Conservation (phyloP, 2,113 vertebrate genomes). For the Lampris megalopsis region DNA sequence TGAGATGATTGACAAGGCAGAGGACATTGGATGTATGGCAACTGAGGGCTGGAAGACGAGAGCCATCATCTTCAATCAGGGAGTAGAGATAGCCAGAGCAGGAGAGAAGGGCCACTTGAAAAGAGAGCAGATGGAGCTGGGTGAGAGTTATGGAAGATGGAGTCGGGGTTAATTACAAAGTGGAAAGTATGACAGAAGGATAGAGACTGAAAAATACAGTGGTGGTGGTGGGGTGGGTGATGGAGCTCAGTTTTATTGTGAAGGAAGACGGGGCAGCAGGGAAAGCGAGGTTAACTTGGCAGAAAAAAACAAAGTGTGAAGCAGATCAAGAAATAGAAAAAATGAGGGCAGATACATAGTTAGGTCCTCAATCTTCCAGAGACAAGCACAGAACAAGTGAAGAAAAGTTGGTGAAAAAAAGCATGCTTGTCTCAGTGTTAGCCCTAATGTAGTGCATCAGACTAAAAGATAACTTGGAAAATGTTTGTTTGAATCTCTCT, state of each 20-base stretch:
- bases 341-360: too few relatives aligned
- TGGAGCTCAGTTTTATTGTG: not conserved
- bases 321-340: too few relatives aligned
- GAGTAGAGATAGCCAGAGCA: not conserved
- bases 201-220: not conserved
- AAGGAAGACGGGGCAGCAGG: conserved; percentile 5
- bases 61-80: not conserved
- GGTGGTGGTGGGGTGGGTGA: not conserved
- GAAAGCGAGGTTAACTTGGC: conserved; percentile 2
- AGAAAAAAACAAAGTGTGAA: not conserved
- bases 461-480: too few relatives aligned
- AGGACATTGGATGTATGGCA: not conserved
- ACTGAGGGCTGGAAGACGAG: not conserved
- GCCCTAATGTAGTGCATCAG: too few relatives aligned
- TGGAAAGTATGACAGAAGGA: too few relatives aligned
- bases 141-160: not conserved
- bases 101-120: not conserved
- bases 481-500: too few relatives aligned
- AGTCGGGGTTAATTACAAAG: too few relatives aligned
- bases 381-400: too few relatives aligned
- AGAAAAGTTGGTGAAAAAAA: too few relatives aligned
- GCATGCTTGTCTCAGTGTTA: too few relatives aligned
- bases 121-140: not conserved
- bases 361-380: too few relatives aligned
- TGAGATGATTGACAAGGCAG: not conserved